These are phyloP conservation scores for Heliconius charithonia DNA, from an alignment of 2,888 invertebrate species.

Conservation along the genomic window DNA sequence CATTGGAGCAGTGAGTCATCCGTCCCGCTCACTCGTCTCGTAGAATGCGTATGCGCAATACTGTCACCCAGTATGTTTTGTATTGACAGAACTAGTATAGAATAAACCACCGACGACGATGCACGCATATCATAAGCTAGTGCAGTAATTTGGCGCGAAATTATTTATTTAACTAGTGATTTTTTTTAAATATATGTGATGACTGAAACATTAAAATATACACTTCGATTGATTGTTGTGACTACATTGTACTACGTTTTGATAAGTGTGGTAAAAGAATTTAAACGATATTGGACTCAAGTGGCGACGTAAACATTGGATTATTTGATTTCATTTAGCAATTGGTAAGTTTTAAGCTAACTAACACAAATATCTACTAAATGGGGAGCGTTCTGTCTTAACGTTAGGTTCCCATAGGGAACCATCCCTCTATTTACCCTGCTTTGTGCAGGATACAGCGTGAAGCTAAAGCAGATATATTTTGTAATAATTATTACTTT, in stretches of 20 bases:
- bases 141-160: slow-evolving; percentile 56
- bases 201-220: slow-evolving; percentile 70
- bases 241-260: slow-evolving; percentile 71
- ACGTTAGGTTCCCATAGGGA: too few relatives aligned
- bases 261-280: slow-evolving; percentile 70
- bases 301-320: slow-evolving; percentile 51
- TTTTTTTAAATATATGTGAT: slow-evolving; percentile 60
- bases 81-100: slow-evolving; percentile 62
- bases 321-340: slow-evolving; percentile 47
- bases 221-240: slow-evolving; percentile 64
- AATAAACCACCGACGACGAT: slow-evolving; percentile 52
- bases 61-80: slow-evolving; percentile 35
- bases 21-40: slow-evolving; percentile 58
- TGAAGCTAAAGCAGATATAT: too few relatives aligned
- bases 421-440: too few relatives aligned
- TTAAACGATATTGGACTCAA: slow-evolving; percentile 64
- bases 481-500: not conserved
- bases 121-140: slow-evolving; percentile 51
- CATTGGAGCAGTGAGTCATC: slow-evolving; percentile 74
- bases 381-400: too few relatives aligned
- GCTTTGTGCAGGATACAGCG: too few relatives aligned
- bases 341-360: slow-evolving; percentile 46
- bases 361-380: too few relatives aligned
- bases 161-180: slow-evolving; percentile 38
- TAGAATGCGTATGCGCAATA: slow-evolving; percentile 71